Conservation (phyloP, 2,797 vertebrate genomes). For the Chromobotia macracanthus region DNA sequence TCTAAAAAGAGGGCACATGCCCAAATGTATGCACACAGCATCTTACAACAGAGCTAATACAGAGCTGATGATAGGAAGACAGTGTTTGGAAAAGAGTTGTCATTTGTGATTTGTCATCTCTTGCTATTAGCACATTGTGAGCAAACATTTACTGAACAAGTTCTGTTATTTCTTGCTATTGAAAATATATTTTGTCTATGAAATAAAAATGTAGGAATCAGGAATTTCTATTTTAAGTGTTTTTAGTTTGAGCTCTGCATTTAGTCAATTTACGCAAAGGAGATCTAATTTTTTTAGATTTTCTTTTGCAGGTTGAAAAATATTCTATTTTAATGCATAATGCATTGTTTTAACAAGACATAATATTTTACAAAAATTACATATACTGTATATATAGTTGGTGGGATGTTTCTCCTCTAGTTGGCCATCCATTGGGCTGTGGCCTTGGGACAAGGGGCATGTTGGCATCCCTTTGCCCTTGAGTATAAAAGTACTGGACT, state of each 20-base stretch:
- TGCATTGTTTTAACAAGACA: slow-evolving; percentile 3
- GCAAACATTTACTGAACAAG: too few relatives aligned
- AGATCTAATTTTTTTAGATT: slow-evolving; percentile 8
- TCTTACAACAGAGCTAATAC: not conserved
- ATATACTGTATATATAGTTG: slow-evolving; percentile 10
- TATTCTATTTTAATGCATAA: slow-evolving; percentile 24
- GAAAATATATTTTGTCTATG: not conserved
- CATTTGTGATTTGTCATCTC: not conserved
- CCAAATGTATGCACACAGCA: slow-evolving; percentile 1
- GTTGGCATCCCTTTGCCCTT: not conserved
- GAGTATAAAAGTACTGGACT: slow-evolving; percentile 1
- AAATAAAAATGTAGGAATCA: not conserved
- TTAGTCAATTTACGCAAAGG: slow-evolving; percentile 2
- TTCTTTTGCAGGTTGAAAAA: slow-evolving; percentile 24
- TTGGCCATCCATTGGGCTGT: not conserved
- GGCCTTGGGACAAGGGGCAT: not conserved
- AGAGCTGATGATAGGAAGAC: slow-evolving; percentile 14
- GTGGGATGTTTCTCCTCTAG: not conserved
- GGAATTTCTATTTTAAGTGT: not conserved
- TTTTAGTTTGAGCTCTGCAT: not conserved
- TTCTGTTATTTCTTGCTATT: not conserved
- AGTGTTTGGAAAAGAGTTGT: slow-evolving; percentile 3
- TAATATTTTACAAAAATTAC: slow-evolving; percentile 32
- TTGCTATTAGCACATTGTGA: too few relatives aligned
- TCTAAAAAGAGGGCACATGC: slow-evolving; percentile 22